Conservation (phyloP, 2,797 vertebrate genomes). For the Oreochromis mossambicus region DNA sequence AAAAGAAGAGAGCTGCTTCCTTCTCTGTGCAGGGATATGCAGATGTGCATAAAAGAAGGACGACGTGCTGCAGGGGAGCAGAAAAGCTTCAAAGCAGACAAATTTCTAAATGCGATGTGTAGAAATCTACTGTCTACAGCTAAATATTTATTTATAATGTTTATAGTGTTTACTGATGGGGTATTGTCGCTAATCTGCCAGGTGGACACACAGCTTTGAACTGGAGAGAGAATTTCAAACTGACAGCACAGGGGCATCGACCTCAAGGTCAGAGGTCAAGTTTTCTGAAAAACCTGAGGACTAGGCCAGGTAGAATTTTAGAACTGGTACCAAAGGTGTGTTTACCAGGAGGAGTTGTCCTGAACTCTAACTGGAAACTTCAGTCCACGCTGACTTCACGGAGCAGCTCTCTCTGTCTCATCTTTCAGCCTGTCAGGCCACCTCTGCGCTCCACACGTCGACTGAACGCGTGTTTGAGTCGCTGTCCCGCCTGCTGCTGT, state of each 20-base stretch:
- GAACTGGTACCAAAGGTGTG: neutral
- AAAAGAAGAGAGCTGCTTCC: neutral
- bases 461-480: rapidly evolving
- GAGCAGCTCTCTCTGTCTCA: neutral
- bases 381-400: neutral
- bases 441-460: neutral
- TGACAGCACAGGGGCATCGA: rapidly evolving
- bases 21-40: neutral
- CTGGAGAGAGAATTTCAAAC: neutral
- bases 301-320: neutral
- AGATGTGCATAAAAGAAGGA: neutral
- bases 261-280: neutral
- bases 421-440: neutral
- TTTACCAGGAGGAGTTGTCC: neutral
- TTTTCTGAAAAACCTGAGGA: neutral
- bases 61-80: neutral
- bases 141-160: neutral
- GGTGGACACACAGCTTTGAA: neutral
- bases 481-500: neutral
- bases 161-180: neutral
- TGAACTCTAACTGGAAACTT: neutral
- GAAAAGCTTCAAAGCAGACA: neutral
- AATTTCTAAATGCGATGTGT: neutral
- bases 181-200: rapidly evolving
- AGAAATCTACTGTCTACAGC: neutral